Percentiles rank a stretch among this genome's conserved stretches.
Evolutionary conservation across 1,140 invertebrate species (phyloP).

Genomic region (Zophobas morio): DNA sequence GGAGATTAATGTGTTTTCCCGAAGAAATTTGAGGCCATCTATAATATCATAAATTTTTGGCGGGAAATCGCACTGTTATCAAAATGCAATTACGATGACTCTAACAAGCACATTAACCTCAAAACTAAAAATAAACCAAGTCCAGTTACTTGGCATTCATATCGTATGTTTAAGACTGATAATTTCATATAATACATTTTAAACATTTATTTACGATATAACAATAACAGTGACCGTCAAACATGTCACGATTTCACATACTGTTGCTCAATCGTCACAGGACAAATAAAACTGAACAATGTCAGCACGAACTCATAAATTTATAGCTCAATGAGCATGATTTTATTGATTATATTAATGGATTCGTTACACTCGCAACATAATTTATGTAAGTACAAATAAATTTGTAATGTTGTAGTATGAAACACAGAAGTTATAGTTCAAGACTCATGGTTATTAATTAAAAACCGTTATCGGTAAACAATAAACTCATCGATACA

Average conservation of each 20-base stretch:
- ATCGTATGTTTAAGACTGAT: background rate
- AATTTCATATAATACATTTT: constrained; percentile 18
- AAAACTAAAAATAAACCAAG: constrained; percentile 11
- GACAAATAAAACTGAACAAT: constrained; percentile 19
- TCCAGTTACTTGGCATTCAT: constrained; percentile 9
- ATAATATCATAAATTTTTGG: background rate
- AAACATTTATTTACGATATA: constrained; percentile 15
- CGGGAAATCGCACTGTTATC: constrained; percentile 2
- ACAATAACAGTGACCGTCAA: constrained; percentile 13
- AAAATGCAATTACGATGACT: background rate
- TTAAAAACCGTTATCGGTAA: too few relatives aligned
- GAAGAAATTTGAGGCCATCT: background rate
- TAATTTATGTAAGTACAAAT: too few relatives aligned
- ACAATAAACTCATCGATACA: too few relatives aligned
- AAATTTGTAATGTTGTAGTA: too few relatives aligned
- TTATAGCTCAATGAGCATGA: too few relatives aligned
- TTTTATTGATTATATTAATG: too few relatives aligned
- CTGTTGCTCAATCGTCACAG: constrained; percentile 19
- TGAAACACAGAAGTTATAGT: too few relatives aligned
- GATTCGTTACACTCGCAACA: too few relatives aligned
- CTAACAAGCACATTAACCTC: constrained; percentile 13
- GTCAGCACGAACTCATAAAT: constrained; percentile 5
- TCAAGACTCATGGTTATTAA: too few relatives aligned
- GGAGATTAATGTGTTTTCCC: background rate
- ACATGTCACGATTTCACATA: constrained; percentile 32